Percentiles rank a stretch among this genome's conserved stretches.
phyloP scores from a whole-genome alignment of 2,888 invertebrate species.

The Sphaerophoria rueppellii region DNA sequence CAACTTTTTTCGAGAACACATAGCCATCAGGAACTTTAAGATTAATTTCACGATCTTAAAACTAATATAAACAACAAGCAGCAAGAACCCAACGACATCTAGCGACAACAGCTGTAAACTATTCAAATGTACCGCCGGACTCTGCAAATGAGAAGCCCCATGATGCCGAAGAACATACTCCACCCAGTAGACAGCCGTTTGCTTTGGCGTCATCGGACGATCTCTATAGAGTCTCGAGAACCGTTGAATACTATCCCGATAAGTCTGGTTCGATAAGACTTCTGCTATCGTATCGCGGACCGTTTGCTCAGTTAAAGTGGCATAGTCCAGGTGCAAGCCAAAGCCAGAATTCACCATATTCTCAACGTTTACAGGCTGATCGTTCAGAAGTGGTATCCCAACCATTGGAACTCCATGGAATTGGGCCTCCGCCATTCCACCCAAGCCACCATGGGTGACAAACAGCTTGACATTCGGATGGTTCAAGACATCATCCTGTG shows the following conservation, averaged over 20 bases:
- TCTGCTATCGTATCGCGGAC: constrained; percentile 73
- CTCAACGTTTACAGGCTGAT: constrained; percentile 89
- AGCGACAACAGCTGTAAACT: constrained; percentile 82
- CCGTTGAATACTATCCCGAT: constrained; percentile 78
- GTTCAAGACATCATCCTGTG: constrained; percentile 88
- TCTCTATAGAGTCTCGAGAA: constrained; percentile 82
- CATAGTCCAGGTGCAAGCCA: constrained; percentile 74
- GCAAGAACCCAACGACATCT: constrained; percentile 80
- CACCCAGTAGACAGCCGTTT: constrained; percentile 84
- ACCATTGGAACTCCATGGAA: constrained; percentile 90
- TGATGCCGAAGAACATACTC: constrained; percentile 84
- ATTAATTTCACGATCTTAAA: background rate
- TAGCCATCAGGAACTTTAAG: background rate
- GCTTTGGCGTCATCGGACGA: constrained; percentile 83
- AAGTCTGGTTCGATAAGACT: constrained; percentile 75
- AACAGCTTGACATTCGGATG: constrained; percentile 86
- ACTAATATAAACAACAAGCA: constrained; percentile 1
- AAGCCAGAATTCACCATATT: constrained; percentile 86
- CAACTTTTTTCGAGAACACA: too few species aligned
- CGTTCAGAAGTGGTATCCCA: constrained; percentile 89
- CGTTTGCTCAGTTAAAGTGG: constrained; percentile 66
- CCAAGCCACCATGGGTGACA: constrained; percentile 83
- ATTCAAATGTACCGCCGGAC: constrained; percentile 82
- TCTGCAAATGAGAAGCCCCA: constrained; percentile 83
- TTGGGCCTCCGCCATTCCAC: constrained; percentile 89